These are phyloP conservation scores for Frieseomelitta varia DNA, from an alignment of 1,140 invertebrate genomes.

Conservation along the genomic window DNA sequence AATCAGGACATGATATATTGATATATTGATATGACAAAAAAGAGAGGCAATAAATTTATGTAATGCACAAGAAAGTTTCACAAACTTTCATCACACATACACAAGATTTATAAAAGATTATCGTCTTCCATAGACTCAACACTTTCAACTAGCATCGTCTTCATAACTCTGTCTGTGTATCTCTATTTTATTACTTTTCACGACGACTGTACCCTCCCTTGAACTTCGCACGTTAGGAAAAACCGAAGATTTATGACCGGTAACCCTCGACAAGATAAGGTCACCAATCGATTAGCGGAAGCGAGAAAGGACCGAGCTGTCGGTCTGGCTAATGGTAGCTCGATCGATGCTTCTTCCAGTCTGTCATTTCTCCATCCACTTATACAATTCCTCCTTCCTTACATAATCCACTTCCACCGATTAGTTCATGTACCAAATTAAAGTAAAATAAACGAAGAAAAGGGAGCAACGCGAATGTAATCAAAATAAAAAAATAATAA, in stretches of 20 bases:
- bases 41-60: not conserved
- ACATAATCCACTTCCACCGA: not conserved
- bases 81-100: not conserved
- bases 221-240: conserved; percentile 53
- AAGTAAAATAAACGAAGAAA: not conserved
- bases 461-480: not conserved
- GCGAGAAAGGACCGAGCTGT: conserved; percentile 41
- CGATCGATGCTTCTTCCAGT: conserved; percentile 41
- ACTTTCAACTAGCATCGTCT: not conserved
- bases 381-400: not conserved
- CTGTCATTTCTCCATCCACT: conserved; percentile 41
- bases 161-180: not conserved
- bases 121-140: not conserved
- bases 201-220: conserved; percentile 53
- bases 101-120: not conserved
- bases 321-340: conserved; percentile 54
- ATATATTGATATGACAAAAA: not conserved
- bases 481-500: not conserved
- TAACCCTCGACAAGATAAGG: conserved; percentile 66
- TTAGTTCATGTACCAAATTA: not conserved
- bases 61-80: not conserved
- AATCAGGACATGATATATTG: not conserved
- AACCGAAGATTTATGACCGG: conserved; percentile 60
- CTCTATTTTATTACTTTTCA: conserved; percentile 31
- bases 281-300: conserved; percentile 63